These are phyloP conservation scores for Rhodinocichla rosea DNA, from an alignment of 2,113 vertebrate species.

Conservation along the genomic window DNA sequence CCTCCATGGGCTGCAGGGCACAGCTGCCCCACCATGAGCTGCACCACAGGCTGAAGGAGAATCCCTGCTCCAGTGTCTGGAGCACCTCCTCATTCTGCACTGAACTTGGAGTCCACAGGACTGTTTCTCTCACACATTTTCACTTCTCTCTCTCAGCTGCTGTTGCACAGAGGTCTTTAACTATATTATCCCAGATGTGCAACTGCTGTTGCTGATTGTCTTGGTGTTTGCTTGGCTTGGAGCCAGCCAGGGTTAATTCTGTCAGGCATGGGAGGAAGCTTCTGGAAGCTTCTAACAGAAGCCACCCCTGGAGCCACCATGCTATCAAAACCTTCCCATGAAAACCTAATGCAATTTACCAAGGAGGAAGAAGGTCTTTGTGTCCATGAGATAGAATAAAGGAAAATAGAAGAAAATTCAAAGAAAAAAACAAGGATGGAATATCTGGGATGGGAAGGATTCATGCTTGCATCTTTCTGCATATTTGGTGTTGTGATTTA, in stretches of 20 bases:
- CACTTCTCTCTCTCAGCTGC: neutral
- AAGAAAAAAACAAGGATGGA: neutral
- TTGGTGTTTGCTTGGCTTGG: neutral
- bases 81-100: neutral
- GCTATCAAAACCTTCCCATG: neutral
- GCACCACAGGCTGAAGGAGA: fast-evolving
- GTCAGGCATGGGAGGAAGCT: fast-evolving
- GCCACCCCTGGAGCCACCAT: neutral
- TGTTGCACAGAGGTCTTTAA: neutral
- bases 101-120: fast-evolving
- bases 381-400: neutral
- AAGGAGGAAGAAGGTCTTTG: neutral
- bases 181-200: neutral
- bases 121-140: neutral
- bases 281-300: neutral
- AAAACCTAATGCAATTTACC: neutral
- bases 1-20: neutral
- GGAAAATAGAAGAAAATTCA: neutral
- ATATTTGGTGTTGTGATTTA: neutral
- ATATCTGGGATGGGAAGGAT: neutral
- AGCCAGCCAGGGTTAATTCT: neutral
- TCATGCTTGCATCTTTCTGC: neutral
- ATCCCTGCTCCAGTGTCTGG: neutral
- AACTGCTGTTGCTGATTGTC: no score
- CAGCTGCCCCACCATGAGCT: neutral